These are phyloP conservation scores for Sebastolobus altivelis DNA, from an alignment of 2,797 vertebrate species.

Conservation along the genomic window DNA sequence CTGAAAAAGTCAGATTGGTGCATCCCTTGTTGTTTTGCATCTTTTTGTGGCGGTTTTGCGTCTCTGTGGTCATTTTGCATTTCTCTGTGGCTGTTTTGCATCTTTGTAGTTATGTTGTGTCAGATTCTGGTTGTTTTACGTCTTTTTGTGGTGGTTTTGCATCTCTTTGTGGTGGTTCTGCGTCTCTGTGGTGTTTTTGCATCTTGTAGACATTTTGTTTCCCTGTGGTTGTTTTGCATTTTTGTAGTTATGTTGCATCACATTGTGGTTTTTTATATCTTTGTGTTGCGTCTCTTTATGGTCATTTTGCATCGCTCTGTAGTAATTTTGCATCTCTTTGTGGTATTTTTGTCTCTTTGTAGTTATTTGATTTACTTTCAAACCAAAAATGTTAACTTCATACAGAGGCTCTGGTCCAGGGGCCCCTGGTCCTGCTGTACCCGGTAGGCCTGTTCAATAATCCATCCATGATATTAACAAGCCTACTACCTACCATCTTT, in stretches of 20 bases:
- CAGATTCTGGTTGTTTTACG: too few species aligned
- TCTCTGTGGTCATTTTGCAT: too few species aligned
- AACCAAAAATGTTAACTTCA: not conserved
- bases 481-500: not conserved
- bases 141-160: not conserved
- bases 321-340: not conserved
- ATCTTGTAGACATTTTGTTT: not conserved
- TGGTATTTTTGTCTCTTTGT: not conserved
- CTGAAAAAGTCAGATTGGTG: too few species aligned
- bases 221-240: not conserved
- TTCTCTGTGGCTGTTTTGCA: too few species aligned
- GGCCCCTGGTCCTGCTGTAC: not conserved
- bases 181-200: not conserved
- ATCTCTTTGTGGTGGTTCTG: too few species aligned
- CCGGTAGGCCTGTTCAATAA: not conserved
- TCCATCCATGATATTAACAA: conserved; percentile 15
- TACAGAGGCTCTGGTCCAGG: not conserved
- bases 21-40: too few species aligned
- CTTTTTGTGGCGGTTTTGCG: accelerated
- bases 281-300: accelerated
- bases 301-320: not conserved
- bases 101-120: too few species aligned
- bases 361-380: not conserved
- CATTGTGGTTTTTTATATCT: not conserved
- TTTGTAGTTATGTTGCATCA: not conserved